phyloP scores from a whole-genome alignment of 2,113 vertebrate species.

The Calyptommatus sinebrachiatus region DNA sequence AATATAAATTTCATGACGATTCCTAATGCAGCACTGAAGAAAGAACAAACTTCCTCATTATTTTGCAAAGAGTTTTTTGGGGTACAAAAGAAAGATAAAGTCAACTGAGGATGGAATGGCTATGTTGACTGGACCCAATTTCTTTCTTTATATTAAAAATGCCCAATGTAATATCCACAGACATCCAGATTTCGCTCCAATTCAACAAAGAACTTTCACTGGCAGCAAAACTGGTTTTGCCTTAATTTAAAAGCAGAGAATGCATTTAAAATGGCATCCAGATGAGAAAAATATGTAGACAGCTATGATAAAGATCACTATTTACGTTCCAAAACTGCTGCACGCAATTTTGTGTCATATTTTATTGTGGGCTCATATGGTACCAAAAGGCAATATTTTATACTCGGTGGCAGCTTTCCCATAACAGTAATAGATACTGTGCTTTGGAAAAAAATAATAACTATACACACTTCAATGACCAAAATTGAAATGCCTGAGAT shows the following conservation, averaged over 20 bases:
- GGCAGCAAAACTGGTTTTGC: neutral
- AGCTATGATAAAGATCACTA: conserved; percentile 15
- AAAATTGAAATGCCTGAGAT: conserved; percentile 4
- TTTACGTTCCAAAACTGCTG: conserved; percentile 10
- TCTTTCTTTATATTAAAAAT: neutral
- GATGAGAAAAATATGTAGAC: conserved; percentile 22
- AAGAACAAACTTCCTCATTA: neutral
- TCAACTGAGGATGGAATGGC: neutral
- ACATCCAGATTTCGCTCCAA: neutral
- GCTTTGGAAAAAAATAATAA: conserved; percentile 9
- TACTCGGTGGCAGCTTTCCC: neutral
- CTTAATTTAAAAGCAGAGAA: conserved; percentile 19
- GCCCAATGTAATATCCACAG: neutral
- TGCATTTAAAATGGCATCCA: neutral
- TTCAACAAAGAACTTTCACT: neutral
- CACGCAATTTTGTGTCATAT: neutral
- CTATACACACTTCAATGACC: neutral
- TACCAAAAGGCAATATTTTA: conserved; percentile 27
- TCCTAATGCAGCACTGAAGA: neutral
- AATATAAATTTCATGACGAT: neutral
- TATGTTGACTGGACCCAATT: neutral
- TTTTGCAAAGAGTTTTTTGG: neutral
- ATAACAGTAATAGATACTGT: neutral
- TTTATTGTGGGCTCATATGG: conserved; percentile 17
- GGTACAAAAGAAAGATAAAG: neutral